Evolutionary conservation across 2,113 vertebrate genomes (phyloP).

Genomic region (Xiphorhynchus elegans): DNA sequence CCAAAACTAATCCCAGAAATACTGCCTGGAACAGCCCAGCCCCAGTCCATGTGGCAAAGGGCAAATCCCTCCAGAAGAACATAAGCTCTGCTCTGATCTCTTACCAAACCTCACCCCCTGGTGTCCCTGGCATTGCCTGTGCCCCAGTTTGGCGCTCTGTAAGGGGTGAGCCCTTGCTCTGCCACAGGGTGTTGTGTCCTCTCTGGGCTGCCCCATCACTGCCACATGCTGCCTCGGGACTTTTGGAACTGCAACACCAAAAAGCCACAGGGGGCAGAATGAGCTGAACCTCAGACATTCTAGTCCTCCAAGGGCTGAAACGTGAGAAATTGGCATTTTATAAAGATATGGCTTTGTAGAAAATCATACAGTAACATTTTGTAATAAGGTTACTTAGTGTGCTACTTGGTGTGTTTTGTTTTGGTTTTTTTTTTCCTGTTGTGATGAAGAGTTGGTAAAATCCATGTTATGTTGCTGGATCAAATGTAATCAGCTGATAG

Average conservation of each 20-base stretch:
- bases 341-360: background rate
- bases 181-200: background rate
- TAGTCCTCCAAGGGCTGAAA: background rate
- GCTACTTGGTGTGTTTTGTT: background rate
- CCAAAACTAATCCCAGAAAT: background rate
- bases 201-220: background rate
- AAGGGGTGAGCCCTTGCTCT: background rate
- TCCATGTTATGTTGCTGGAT: background rate
- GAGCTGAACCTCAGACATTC: background rate
- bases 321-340: fast-evolving
- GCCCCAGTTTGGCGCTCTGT: background rate
- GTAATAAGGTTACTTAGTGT: fast-evolving
- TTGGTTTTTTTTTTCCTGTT: background rate
- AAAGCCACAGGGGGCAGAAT: background rate
- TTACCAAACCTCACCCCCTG: background rate
- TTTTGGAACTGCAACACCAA: background rate
- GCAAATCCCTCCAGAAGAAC: background rate
- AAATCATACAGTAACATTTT: background rate
- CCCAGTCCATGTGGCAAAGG: fast-evolving
- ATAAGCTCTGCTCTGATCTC: background rate
- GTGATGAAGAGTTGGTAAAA: background rate
- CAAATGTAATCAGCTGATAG: background rate
- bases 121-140: background rate
- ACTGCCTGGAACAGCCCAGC: fast-evolving
- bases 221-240: background rate